These are phyloP conservation scores for Orbicella faveolata DNA, from an alignment of 64 coral and sea anemone species.

Conservation along the genomic window DNA sequence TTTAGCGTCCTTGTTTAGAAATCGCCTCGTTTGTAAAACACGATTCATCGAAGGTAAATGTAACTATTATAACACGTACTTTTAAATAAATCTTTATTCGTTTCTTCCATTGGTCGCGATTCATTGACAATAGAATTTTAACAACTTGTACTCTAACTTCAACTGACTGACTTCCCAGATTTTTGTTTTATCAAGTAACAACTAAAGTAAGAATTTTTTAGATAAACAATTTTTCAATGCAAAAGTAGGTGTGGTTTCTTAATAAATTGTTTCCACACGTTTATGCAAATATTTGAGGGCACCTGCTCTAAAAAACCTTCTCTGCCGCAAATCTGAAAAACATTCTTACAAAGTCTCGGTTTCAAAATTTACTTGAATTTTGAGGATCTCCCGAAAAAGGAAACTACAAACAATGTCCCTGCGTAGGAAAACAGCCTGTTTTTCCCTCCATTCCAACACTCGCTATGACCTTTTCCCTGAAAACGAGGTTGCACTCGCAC, in stretches of 20 bases:
- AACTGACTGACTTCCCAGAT: not conserved
- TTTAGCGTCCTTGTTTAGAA: not conserved
- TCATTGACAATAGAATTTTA: not conserved
- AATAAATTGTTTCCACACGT: not conserved
- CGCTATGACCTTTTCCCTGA: too few relatives aligned
- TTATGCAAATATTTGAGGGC: not conserved
- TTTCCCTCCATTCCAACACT: too few relatives aligned
- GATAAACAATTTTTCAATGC: not conserved
- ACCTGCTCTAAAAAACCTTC: conserved; percentile 5
- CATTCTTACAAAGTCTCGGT: too few relatives aligned
- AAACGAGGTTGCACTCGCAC: too few relatives aligned
- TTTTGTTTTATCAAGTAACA: not conserved
- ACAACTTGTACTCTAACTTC: not conserved
- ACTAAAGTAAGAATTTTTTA: not conserved
- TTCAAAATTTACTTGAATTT: too few relatives aligned
- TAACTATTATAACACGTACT: not conserved
- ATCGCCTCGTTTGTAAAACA: not conserved
- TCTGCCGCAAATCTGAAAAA: not conserved
- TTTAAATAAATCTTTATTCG: too few relatives aligned
- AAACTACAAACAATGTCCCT: not conserved
- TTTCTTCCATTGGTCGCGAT: not conserved
- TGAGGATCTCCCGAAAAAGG: too few relatives aligned
- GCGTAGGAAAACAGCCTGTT: too few relatives aligned
- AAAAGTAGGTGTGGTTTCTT: not conserved
- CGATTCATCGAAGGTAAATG: not conserved